Percentiles rank a stretch among this genome's conserved stretches.
Evolutionary conservation across 2,113 vertebrate species (phyloP).

Genomic region (Tor tambroides): DNA sequence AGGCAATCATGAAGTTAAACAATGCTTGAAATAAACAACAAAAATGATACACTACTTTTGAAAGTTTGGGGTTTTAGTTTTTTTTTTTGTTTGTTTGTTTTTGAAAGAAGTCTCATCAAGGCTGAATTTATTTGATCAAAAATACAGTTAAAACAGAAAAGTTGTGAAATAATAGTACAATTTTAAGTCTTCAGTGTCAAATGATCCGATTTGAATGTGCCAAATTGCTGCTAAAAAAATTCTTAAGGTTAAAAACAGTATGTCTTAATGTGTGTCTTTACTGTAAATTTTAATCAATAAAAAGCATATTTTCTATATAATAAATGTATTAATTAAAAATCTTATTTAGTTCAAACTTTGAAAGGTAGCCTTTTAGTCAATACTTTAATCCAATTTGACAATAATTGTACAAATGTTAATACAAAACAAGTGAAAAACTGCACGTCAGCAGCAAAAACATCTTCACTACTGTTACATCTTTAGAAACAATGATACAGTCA

Average conservation of each 20-base stretch:
- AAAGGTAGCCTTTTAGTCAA: background rate
- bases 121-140: background rate
- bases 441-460: background rate
- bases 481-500: background rate
- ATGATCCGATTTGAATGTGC: too few relatives aligned
- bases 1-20: background rate
- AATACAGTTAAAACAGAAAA: too few relatives aligned
- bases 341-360: background rate
- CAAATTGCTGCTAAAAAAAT: too few relatives aligned
- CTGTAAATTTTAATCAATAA: background rate
- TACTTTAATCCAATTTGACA: background rate
- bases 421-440: background rate
- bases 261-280: too few relatives aligned
- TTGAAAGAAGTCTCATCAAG: background rate
- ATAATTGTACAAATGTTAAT: background rate
- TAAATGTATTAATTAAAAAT: background rate
- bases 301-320: background rate
- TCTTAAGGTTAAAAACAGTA: too few relatives aligned
- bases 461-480: background rate
- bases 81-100: background rate
- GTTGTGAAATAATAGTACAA: too few relatives aligned
- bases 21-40: background rate
- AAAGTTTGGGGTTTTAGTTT: background rate
- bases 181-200: too few relatives aligned
- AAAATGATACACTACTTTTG: background rate